These are phyloP conservation scores for Podarcis cretensis DNA, from an alignment of 2,113 vertebrate genomes.

Conservation along the genomic window DNA sequence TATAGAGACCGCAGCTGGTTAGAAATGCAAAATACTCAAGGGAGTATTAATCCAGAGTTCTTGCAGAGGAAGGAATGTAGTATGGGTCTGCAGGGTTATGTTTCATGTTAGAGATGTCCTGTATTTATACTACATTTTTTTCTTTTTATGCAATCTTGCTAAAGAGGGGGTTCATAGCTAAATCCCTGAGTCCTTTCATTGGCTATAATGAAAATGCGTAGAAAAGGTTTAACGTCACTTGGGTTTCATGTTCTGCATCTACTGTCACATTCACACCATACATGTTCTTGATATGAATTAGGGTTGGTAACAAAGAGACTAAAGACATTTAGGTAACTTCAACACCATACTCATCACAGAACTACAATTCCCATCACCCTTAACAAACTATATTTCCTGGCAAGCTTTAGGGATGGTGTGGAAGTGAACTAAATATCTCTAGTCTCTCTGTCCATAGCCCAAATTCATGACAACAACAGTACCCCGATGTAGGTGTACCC, in stretches of 20 bases:
- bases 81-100: not conserved
- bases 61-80: not conserved
- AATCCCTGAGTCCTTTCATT: not conserved
- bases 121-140: not conserved
- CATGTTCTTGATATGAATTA: no score
- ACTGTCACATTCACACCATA: not conserved
- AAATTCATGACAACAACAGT: not conserved
- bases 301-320: no score
- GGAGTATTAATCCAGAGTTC: not conserved
- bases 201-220: not conserved
- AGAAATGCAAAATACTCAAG: not conserved
- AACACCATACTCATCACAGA: no score
- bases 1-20: not conserved
- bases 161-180: not conserved
- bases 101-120: not conserved
- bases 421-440: not conserved
- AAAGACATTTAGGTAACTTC: no score
- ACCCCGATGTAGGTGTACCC: no score
- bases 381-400: no score
- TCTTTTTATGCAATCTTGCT: not conserved
- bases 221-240: not conserved
- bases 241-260: not conserved
- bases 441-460: not conserved
- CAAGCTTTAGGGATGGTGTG: no score
- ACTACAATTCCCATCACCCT: no score